Conservation (phyloP, 2,797 vertebrate genomes). For the Syncerus caffer region DNA sequence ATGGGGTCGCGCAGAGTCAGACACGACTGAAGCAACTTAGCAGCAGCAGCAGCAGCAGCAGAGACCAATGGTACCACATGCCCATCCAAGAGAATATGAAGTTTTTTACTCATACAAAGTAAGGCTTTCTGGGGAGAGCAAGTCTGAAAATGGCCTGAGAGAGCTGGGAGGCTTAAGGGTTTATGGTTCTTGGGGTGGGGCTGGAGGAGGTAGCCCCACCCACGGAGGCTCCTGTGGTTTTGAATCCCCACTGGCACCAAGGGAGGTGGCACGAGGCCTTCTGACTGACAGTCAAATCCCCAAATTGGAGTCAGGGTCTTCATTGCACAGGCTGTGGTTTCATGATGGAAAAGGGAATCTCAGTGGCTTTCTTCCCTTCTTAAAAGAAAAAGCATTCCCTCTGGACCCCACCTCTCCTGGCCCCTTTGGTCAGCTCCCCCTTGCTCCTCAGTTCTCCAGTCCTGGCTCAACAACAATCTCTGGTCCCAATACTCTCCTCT, state of each 20-base stretch:
- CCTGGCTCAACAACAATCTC: fast-evolving
- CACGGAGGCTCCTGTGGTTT: neutral
- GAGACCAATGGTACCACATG: neutral
- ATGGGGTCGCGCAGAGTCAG: too few relatives aligned
- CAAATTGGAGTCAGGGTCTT: neutral
- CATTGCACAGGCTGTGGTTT: neutral
- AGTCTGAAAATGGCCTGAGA: neutral
- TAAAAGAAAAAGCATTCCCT: neutral
- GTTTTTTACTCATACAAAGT: neutral
- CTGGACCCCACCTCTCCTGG: neutral
- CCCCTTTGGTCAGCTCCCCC: neutral
- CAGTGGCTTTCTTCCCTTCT: neutral
- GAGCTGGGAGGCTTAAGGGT: neutral
- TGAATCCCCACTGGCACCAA: neutral
- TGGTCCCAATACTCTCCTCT: neutral
- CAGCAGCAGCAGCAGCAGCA: neutral
- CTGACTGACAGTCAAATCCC: too few relatives aligned
- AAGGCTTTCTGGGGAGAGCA: neutral
- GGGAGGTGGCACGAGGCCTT: neutral
- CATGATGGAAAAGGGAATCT: neutral
- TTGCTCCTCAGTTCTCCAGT: neutral
- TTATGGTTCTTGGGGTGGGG: neutral
- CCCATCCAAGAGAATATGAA: neutral
- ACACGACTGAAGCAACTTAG: too few relatives aligned
- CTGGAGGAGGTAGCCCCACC: neutral